Percentiles rank a stretch among this genome's conserved stretches.
phyloP scores from a whole-genome alignment of 2,113 vertebrate species.

The Motacilla alba region DNA sequence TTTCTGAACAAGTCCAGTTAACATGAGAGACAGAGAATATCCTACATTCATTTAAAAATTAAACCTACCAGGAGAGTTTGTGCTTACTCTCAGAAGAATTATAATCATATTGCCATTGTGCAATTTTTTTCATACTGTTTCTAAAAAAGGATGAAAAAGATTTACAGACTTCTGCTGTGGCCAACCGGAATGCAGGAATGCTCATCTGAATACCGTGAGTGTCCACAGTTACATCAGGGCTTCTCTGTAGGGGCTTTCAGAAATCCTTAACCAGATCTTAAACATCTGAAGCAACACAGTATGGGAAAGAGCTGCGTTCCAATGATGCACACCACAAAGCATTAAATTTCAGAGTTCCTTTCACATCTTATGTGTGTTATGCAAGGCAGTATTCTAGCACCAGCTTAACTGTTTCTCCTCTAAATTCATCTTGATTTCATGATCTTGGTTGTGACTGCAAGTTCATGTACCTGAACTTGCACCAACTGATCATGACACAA shows the following conservation, averaged over 20 bases:
- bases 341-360: constrained; percentile 26
- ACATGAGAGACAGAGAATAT: background rate
- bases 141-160: constrained; percentile 47
- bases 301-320: constrained; percentile 30
- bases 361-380: background rate
- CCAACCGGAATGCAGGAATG: constrained; percentile 13
- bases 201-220: constrained; percentile 27
- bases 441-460: background rate
- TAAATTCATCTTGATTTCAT: background rate
- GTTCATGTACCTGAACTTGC: background rate
- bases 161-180: background rate
- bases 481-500: background rate
- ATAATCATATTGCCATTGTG: background rate
- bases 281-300: constrained; percentile 22
- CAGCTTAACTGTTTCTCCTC: constrained; percentile 18
- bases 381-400: background rate
- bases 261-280: constrained; percentile 13
- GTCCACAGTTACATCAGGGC: constrained; percentile 17
- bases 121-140: background rate
- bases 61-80: background rate
- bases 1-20: background rate
- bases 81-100: background rate
- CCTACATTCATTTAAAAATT: background rate
- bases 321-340: constrained; percentile 17
- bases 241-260: constrained; percentile 34